A percentile compares a stretch with the other conserved stretches of the same genome.
phyloP scores from a whole-genome alignment of 2,888 invertebrate genomes.

The Selenia dentaria region DNA sequence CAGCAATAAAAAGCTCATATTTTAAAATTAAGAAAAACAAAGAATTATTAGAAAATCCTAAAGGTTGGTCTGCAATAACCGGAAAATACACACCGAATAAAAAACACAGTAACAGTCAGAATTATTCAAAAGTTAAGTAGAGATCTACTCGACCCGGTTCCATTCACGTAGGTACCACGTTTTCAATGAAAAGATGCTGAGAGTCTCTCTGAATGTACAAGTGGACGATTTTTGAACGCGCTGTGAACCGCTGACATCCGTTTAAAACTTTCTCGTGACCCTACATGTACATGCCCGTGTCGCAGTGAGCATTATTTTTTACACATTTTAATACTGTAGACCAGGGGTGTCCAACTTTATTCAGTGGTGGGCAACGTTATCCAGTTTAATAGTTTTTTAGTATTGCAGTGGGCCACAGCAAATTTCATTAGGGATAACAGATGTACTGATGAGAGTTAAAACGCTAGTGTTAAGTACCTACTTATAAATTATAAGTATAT shows the following conservation, averaged over 20 bases:
- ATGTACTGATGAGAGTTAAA: too few species aligned
- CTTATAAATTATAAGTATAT: too few species aligned
- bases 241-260: conserved; percentile 46
- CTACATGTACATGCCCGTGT: conserved; percentile 24
- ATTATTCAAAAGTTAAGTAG: conserved; percentile 1
- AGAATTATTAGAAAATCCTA: too few species aligned
- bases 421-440: too few species aligned
- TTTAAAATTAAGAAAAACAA: too few species aligned
- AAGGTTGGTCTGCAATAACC: too few species aligned
- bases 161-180: conserved; percentile 49
- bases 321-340: conserved; percentile 21
- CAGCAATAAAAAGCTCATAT: too few species aligned
- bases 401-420: too few species aligned
- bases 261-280: conserved; percentile 56
- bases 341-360: too few species aligned
- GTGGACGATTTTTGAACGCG: conserved; percentile 55
- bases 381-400: too few species aligned
- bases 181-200: conserved; percentile 21
- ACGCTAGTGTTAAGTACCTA: too few species aligned
- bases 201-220: conserved; percentile 45
- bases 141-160: conserved; percentile 63
- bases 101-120: not conserved
- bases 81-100: not conserved
- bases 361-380: too few species aligned
- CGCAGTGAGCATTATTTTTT: conserved; percentile 27